Evolutionary conservation across 2,797 vertebrate genomes (phyloP), one percentile per base, ranked within the genome.

Genomic region (Xiphophorus birchmanni): DNA sequence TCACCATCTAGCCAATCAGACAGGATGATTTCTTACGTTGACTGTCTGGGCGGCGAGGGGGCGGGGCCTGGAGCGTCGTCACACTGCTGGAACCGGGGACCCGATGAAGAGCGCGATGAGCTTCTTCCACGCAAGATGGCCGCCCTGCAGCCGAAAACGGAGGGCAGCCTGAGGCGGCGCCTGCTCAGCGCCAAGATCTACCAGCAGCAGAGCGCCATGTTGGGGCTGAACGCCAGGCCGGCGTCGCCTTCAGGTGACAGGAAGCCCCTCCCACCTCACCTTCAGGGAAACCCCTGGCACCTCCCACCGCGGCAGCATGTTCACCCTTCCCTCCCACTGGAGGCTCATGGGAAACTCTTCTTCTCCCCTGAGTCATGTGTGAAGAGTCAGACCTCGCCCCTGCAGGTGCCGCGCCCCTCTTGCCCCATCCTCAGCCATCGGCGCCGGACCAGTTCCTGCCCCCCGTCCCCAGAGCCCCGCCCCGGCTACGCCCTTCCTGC

Each of bases 111-210:
- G 18, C 78, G 8, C 0, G 91, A 93, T 2, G 90, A 92, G 78
- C 93, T 95, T 2, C 92, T 94, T 42, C 93, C 93, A 0, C 89
- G 90, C 2, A 92, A 92, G 80, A 91, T 93, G 78, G 81, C 86
- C 0, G 73, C 73, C 60, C 65, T 93, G 52, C 92, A 93, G 50
- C 92, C 92, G 0, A 94, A 90, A 50, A 92, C 78, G 0, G 90
- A 92, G 17, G 94, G 94, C 29, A 94, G 94, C 48, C 87, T 95
- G 15, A 91, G 94, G 0, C 92, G 94, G 0, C 93, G 93, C 5
- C 90, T 95, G 0, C 91, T 94, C 44, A 93, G 89, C 26, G 92
- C 94, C 79, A 91, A 87, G 42, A 83, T 94, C 85, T 86, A 91
- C 75, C 93, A 93, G 74, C 93, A 92, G 13, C 92, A 93, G 0